Percentiles rank a stretch among this genome's conserved stretches.
These are phyloP conservation scores for Axis porcinus DNA, from an alignment of 2,113 vertebrate species.

Conservation along the genomic window DNA sequence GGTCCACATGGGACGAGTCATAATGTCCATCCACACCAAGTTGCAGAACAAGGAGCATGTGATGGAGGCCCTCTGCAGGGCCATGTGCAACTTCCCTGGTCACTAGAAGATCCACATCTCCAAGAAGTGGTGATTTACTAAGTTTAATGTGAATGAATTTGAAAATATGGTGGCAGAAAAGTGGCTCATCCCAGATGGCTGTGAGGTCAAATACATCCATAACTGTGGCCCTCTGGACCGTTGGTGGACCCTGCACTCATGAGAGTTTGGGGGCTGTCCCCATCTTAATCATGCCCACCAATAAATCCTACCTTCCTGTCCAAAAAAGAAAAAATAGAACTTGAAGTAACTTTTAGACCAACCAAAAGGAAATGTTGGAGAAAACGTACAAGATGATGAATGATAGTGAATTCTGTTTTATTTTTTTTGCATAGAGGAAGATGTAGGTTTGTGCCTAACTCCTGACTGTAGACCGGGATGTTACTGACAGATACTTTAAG, in stretches of 20 bases:
- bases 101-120: background rate
- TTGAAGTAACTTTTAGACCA: background rate
- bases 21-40: background rate
- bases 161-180: background rate
- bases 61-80: background rate
- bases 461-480: background rate
- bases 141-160: background rate
- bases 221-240: background rate
- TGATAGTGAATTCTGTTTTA: background rate
- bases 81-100: background rate
- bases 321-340: background rate
- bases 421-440: background rate
- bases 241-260: background rate
- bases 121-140: background rate
- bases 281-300: background rate
- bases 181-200: background rate
- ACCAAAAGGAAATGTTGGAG: background rate
- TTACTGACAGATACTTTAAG: background rate
- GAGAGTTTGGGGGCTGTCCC: background rate
- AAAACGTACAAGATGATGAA: background rate
- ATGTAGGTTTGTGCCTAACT: background rate
- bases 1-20: background rate
- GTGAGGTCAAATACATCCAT: background rate
- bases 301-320: background rate
- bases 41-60: background rate